Evolutionary conservation across 2,797 vertebrate genomes (phyloP).

Genomic region (Argya squamiceps): DNA sequence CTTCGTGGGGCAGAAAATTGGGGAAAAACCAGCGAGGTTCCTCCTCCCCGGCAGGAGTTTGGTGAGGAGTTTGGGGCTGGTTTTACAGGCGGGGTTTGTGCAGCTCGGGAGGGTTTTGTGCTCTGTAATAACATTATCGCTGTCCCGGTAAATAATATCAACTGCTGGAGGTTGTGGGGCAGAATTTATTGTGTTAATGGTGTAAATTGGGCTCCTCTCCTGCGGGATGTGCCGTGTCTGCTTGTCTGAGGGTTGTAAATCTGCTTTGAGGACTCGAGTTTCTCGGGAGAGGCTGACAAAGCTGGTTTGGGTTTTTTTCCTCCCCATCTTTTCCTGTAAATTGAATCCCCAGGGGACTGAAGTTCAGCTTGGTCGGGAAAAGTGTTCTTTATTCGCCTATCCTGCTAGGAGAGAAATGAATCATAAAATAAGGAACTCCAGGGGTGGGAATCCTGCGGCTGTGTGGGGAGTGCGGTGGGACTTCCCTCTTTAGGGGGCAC

Average conservation of each 20-base stretch:
- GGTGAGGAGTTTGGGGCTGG: background rate
- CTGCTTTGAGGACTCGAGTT: background rate
- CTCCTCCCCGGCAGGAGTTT: background rate
- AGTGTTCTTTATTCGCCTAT: background rate
- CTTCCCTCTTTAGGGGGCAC: background rate
- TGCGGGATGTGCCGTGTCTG: too few species aligned
- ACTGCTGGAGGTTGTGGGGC: background rate
- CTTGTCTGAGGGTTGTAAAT: background rate
- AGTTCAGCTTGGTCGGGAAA: background rate
- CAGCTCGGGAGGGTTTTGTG: background rate
- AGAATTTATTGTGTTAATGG: background rate
- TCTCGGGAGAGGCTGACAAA: background rate
- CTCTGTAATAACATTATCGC: too few species aligned
- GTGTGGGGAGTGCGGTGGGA: background rate
- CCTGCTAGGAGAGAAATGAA: background rate
- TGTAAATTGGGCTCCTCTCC: background rate
- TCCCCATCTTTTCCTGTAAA: background rate
- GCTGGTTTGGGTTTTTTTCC: background rate
- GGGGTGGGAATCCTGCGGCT: background rate
- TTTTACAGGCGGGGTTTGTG: background rate
- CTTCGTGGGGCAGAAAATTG: background rate
- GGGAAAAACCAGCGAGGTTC: too few species aligned
- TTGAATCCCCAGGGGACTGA: background rate
- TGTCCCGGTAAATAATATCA: background rate
- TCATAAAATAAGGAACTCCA: background rate